Conservation (phyloP, 2,888 invertebrate genomes). For the Liopterus haemorrhoidalis region DNA sequence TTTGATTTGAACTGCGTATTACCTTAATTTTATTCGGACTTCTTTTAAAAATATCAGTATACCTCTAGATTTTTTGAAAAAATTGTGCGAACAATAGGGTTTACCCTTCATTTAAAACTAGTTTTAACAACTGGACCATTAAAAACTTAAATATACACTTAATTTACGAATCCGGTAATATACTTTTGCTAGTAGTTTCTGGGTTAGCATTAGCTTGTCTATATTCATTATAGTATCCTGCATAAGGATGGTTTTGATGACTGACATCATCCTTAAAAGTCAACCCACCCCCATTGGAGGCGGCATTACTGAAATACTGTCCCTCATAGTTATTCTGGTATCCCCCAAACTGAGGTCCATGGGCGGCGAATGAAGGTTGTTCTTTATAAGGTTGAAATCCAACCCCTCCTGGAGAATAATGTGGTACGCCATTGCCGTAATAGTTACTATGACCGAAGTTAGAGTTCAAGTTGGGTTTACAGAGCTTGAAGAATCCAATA, state of each 20-base stretch:
- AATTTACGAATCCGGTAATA: conserved; percentile 43
- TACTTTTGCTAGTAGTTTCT: conserved; percentile 42
- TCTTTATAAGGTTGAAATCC: conserved; percentile 54
- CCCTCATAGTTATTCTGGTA: conserved; percentile 45
- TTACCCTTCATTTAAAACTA: no score
- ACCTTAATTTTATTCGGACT: no score
- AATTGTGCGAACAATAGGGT: no score
- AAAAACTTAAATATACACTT: neutral
- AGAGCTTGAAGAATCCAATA: conserved; percentile 79
- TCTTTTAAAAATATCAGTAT: no score
- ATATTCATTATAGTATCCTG: conserved; percentile 63
- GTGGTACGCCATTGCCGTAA: conserved; percentile 51
- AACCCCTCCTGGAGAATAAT: conserved; percentile 70
- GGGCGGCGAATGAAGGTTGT: conserved; percentile 42
- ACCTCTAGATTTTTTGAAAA: no score
- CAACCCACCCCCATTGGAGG: conserved; percentile 48
- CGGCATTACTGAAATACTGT: conserved; percentile 34
- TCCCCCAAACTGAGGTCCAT: conserved; percentile 41
- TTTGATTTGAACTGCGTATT: no score
- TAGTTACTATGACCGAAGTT: conserved; percentile 47
- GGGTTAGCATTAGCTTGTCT: conserved; percentile 49
- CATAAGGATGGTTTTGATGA: conserved; percentile 66
- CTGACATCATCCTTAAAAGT: conserved; percentile 58
- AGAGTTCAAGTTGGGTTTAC: conserved; percentile 63
- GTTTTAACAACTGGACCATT: no score